phyloP scores from a whole-genome alignment of 23 tunicate genomes.

The Pegea sp. region DNA sequence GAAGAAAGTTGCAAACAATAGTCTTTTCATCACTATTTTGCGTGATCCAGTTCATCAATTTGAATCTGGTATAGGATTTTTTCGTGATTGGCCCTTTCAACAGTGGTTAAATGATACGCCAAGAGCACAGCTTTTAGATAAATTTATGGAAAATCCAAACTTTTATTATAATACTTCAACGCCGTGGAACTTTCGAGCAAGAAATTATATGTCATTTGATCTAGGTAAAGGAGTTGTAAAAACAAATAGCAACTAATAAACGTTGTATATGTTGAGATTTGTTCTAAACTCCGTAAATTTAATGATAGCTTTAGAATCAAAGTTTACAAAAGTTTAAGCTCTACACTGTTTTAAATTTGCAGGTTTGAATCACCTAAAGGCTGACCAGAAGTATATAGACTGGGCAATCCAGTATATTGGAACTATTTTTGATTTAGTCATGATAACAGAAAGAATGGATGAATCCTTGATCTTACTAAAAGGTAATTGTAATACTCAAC shows the following conservation, averaged over 20 bases:
- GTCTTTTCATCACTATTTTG: slow-evolving; percentile 34
- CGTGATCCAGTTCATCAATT: slow-evolving; percentile 69
- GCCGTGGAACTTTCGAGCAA: slow-evolving; percentile 90
- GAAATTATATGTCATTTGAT: slow-evolving; percentile 88
- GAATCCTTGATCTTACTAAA: slow-evolving; percentile 74
- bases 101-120: slow-evolving; percentile 45
- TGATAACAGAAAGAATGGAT: slow-evolving; percentile 86
- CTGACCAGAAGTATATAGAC: slow-evolving; percentile 18
- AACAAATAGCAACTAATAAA: slow-evolving; percentile 1
- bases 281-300: too few relatives aligned
- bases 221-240: slow-evolving; percentile 21
- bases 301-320: too few relatives aligned
- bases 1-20: slow-evolving; percentile 10
- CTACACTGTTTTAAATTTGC: background rate
- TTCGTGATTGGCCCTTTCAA: slow-evolving; percentile 85
- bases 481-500: slow-evolving; percentile 11
- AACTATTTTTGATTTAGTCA: slow-evolving; percentile 29
- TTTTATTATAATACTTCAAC: slow-evolving; percentile 54
- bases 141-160: slow-evolving; percentile 24
- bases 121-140: slow-evolving; percentile 7
- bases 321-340: background rate
- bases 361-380: slow-evolving; percentile 44
- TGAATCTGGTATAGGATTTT: slow-evolving; percentile 90
- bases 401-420: slow-evolving; percentile 24
- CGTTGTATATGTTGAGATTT: too few relatives aligned